These are phyloP conservation scores for Aplodontia rufa DNA, from an alignment of 2,113 vertebrate genomes.

Conservation along the genomic window DNA sequence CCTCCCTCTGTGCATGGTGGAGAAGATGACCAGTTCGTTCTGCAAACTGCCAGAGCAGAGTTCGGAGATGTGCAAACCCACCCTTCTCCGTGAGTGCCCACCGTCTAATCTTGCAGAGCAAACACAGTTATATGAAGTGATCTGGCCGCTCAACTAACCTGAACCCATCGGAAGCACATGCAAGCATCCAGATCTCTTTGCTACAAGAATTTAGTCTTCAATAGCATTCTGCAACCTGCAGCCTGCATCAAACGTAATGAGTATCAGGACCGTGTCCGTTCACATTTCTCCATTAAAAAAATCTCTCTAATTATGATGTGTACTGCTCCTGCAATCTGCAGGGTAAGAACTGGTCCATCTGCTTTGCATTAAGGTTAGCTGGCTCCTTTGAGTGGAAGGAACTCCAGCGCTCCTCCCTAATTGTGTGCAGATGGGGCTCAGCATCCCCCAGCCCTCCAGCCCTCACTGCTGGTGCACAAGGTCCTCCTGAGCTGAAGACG, in stretches of 20 bases:
- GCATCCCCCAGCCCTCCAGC: slow-evolving; percentile 49
- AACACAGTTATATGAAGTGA: not conserved
- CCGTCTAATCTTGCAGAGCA: not conserved
- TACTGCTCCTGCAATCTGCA: slow-evolving; percentile 70
- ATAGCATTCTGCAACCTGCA: not conserved
- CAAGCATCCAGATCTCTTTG: not conserved
- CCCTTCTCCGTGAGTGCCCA: not conserved
- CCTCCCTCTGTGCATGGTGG: not conserved
- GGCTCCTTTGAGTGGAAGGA: slow-evolving; percentile 80
- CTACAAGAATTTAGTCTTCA: not conserved
- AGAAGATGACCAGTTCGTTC: not conserved
- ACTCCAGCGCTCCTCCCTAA: slow-evolving; percentile 74
- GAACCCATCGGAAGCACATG: slow-evolving; percentile 38
- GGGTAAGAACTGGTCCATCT: slow-evolving; percentile 80
- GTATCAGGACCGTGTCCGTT: slow-evolving; percentile 35
- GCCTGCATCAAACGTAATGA: not conserved
- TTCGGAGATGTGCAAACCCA: not conserved
- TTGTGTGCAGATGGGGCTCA: slow-evolving; percentile 77
- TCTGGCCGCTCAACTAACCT: not conserved
- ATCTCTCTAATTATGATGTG: slow-evolving; percentile 73
- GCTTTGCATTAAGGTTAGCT: slow-evolving; percentile 79
- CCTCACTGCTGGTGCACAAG: slow-evolving; percentile 30
- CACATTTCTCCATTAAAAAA: slow-evolving; percentile 59
- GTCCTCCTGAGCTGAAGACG: slow-evolving; percentile 48
- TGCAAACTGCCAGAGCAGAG: not conserved